phyloP scores from a whole-genome alignment of 2,113 vertebrate species.

The Pongo pygmaeus region DNA sequence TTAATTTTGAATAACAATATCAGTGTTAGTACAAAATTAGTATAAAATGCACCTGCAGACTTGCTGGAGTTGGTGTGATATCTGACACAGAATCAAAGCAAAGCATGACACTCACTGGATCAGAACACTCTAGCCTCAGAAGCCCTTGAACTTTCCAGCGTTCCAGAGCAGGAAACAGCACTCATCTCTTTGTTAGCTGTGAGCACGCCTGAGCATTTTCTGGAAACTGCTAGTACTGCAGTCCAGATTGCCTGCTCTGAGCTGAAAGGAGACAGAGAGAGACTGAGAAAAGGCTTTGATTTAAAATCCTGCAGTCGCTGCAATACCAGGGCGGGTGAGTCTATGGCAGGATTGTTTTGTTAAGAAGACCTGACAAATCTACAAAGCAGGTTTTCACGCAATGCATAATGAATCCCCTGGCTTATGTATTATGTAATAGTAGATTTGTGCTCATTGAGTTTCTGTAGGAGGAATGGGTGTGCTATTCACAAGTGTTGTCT shows the following conservation, averaged over 20 bases:
- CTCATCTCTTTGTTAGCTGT: background rate
- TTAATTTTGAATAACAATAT: background rate
- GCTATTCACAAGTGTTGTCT: background rate
- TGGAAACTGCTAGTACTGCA: conserved; percentile 18
- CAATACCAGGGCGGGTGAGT: background rate
- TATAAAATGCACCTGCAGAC: background rate
- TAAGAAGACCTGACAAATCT: background rate
- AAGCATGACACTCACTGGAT: background rate
- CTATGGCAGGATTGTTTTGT: background rate
- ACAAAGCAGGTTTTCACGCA: background rate
- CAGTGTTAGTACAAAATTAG: background rate
- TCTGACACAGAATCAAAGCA: background rate
- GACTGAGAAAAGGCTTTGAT: background rate
- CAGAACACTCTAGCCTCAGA: background rate
- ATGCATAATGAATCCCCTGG: background rate
- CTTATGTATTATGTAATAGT: background rate
- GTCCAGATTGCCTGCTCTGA: background rate
- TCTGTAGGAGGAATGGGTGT: conserved; percentile 9
- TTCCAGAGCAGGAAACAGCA: background rate
- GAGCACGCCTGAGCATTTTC: conserved; percentile 19
- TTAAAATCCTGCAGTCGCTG: background rate
- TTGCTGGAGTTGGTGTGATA: background rate
- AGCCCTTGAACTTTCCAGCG: background rate
- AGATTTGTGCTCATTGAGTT: background rate
- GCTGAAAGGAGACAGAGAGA: background rate